A percentile compares a stretch with the other conserved stretches of the same genome.
Evolutionary conservation across 2,113 vertebrate genomes (phyloP).

Genomic region (Toxostoma redivivum): DNA sequence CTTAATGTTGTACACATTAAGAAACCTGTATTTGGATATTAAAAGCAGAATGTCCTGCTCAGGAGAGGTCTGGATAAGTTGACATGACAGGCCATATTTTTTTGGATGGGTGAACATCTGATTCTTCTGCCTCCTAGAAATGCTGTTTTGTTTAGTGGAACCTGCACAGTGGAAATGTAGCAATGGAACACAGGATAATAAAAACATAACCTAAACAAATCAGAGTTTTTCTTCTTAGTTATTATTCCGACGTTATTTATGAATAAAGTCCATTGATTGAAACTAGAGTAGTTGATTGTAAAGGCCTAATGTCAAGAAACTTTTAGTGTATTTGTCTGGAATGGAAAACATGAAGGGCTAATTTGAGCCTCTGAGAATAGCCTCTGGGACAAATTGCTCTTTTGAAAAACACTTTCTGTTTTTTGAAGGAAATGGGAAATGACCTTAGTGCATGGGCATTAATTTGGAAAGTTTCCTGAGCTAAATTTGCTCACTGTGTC

Average conservation of each 20-base stretch:
- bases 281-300: neutral
- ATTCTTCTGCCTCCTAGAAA: neutral
- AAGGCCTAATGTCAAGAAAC: neutral
- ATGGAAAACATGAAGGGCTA: neutral
- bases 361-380: slow-evolving; percentile 2
- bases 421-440: slow-evolving; percentile 40
- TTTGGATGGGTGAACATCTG: neutral
- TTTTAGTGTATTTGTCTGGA: neutral
- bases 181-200: neutral
- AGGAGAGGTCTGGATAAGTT: neutral
- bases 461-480: slow-evolving; percentile 26
- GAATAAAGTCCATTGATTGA: neutral
- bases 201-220: neutral
- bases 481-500: neutral
- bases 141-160: neutral
- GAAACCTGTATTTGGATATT: neutral
- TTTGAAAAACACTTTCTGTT: neutral
- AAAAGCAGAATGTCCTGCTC: neutral
- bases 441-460: neutral
- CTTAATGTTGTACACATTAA: neutral
- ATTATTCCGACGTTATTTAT: neutral
- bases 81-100: neutral
- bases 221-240: neutral
- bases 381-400: neutral
- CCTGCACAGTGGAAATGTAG: neutral